A percentile compares a stretch with the other conserved stretches of the same genome.
These are phyloP conservation scores for Pentamera pediparva DNA, from an alignment of 53 echinoderm and acorn worm genomes.

Conservation along the genomic window DNA sequence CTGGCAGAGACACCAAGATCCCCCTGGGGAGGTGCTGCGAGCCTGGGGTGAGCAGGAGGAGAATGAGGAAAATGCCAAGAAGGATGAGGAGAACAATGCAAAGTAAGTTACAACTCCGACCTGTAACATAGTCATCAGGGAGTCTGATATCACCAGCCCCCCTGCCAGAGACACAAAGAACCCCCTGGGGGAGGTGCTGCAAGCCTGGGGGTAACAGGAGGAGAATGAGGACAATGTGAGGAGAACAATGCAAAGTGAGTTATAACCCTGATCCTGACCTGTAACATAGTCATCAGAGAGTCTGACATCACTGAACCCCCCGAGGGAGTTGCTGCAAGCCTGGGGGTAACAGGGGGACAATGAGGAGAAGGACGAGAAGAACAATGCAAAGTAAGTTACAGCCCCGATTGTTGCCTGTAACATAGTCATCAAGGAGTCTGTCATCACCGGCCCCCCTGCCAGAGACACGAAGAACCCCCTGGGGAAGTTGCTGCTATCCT, in stretches of 20 bases:
- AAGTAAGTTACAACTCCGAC: constrained; percentile 43
- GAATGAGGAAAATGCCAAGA: constrained; percentile 29
- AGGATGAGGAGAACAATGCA: constrained; percentile 33
- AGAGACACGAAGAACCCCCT: not conserved
- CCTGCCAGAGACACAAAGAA: constrained; percentile 11
- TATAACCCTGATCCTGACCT: constrained; percentile 26
- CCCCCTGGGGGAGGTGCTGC: constrained; percentile 20
- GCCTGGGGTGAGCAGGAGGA: constrained; percentile 71
- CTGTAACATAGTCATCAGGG: too few species aligned
- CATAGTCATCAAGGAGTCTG: not conserved
- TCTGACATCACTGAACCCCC: not conserved
- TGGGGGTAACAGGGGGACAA: constrained; percentile 48
- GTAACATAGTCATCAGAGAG: constrained; percentile 9
- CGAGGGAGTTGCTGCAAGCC: constrained; percentile 29
- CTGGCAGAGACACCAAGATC: constrained; percentile 11
- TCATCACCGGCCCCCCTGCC: not conserved
- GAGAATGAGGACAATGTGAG: constrained; percentile 35
- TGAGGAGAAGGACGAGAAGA: constrained; percentile 31
- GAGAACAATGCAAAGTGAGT: constrained; percentile 53
- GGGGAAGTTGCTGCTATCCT: constrained; percentile 45
- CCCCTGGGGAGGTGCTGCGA: constrained; percentile 28
- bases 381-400: constrained; percentile 40
- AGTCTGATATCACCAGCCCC: too few species aligned
- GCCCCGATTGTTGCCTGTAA: constrained; percentile 52
- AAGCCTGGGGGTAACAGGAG: constrained; percentile 73